A percentile compares a stretch with the other conserved stretches of the same genome.
Conservation (phyloP, 2,113 vertebrate species). For the Mobula birostris region DNA sequence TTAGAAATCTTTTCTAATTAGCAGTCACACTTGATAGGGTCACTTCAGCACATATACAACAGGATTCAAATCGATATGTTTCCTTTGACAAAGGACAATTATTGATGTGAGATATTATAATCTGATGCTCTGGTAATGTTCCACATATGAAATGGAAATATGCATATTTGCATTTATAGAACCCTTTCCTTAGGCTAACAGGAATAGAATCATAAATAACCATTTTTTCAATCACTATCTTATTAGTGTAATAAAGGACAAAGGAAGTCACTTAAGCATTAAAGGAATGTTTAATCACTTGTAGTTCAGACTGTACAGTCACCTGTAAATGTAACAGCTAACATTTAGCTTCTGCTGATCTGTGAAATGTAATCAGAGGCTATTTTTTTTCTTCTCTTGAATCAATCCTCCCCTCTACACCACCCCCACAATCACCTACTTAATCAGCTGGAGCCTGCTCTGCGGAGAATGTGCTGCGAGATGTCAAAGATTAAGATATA, state of each 20-base stretch:
- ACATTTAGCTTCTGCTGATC: not conserved
- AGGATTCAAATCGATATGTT: not conserved
- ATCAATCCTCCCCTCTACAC: not conserved
- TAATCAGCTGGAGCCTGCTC: not conserved
- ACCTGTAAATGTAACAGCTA: not conserved
- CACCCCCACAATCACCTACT: not conserved
- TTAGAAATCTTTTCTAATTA: not conserved
- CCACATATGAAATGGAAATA: not conserved
- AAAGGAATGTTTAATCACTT: not conserved
- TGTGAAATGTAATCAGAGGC: conserved; percentile 7
- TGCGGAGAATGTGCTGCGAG: not conserved
- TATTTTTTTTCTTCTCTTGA: conserved; percentile 16
- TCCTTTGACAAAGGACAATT: not conserved
- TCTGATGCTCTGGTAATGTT: not conserved
- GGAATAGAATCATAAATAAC: not conserved
- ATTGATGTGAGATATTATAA: not conserved
- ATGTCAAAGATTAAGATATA: not conserved
- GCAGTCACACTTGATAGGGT: not conserved
- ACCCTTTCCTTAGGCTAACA: not conserved
- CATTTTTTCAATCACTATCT: conserved; percentile 11
- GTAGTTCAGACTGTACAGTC: not conserved
- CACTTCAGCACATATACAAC: not conserved
- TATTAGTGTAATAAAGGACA: conserved; percentile 14
- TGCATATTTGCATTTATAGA: not conserved
- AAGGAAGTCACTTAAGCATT: conserved; percentile 8